Evolutionary conservation across 2,888 invertebrate species (phyloP), one percentile per base, ranked within the genome.

Genomic region (Galerucella calmariensis): DNA sequence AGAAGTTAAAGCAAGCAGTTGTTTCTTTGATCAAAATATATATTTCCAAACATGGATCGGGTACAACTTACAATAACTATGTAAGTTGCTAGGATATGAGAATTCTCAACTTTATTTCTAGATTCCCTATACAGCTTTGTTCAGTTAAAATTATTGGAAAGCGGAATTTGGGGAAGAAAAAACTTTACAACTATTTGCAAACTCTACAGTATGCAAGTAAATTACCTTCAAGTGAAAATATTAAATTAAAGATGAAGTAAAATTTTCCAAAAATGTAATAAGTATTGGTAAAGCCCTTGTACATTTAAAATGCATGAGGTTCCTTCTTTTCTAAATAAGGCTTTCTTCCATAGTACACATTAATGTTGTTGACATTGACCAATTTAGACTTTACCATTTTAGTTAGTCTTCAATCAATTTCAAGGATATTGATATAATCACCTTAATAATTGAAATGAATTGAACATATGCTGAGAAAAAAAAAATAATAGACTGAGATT

Each of bases 301-400:
- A 68, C 27, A 20, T 44, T 59, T 20, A 14, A 41, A 65, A 65
- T 62, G 35, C 61, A 9, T 35, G 24, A 58, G 46, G 61, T 46
- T 24, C 61, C 46, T 59, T 46, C 63, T 41, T 67, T 35, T 68
- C 63, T 35, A 48, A 63, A 73, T 68, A 73, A 68, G 68, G 73
- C 63, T 24, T 9, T 20, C 24, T 16, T 65, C 6, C 14, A 14
- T 6, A 12, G 6, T 61, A 41, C 56, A 16, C 56, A 16, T 67
- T 62, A 72, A 67, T 59, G 61, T 67, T 46, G 73, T 56, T 73
- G 73, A 73, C 73, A 73, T 73, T 73, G 73, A 73, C 73, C 73
- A 73, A 73, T 73, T 68, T 68, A 68, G 12, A 16, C 16, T 68
- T 68, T 63, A 68, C 73, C 73, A 62, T 72, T 61, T 67, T 58